phyloP scores from a whole-genome alignment of 1,140 invertebrate genomes.

The Tetragonula clypearis region DNA sequence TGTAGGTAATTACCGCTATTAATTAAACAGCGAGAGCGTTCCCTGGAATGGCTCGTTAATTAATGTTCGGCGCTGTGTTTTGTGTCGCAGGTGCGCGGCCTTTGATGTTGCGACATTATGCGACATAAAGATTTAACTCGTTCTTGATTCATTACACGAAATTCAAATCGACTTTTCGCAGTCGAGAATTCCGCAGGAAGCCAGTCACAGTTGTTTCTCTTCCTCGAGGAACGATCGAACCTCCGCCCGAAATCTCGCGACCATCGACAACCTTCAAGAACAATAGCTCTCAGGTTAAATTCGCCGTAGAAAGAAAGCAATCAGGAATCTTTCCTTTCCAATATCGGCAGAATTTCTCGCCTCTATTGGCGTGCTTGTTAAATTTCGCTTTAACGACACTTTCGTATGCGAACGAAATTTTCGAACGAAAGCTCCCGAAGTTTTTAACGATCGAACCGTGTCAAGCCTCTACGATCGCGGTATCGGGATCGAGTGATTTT shows the following conservation, averaged over 20 bases:
- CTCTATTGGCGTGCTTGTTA: background rate
- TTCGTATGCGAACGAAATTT: background rate
- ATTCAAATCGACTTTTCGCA: background rate
- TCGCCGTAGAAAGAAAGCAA: background rate
- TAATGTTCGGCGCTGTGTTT: background rate
- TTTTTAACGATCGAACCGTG: background rate
- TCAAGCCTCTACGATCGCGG: background rate
- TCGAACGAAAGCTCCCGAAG: too few relatives aligned
- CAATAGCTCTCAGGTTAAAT: background rate
- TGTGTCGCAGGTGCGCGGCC: background rate
- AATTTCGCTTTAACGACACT: background rate
- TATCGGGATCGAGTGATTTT: background rate
- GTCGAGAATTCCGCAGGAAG: background rate
- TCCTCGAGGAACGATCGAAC: background rate
- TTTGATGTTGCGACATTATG: background rate
- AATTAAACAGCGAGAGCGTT: background rate
- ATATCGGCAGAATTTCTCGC: background rate
- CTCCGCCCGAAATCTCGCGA: background rate
- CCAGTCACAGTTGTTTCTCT: too few relatives aligned
- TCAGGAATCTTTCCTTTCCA: background rate
- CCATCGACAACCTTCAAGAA: background rate
- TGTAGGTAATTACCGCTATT: slow-evolving; percentile 9
- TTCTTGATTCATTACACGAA: background rate
- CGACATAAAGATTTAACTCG: background rate
- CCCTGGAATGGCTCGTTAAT: background rate